Percentiles rank a stretch among this genome's conserved stretches.
phyloP scores from a whole-genome alignment of 2,888 invertebrate genomes.

The Sinodicranocentrus sp. region DNA sequence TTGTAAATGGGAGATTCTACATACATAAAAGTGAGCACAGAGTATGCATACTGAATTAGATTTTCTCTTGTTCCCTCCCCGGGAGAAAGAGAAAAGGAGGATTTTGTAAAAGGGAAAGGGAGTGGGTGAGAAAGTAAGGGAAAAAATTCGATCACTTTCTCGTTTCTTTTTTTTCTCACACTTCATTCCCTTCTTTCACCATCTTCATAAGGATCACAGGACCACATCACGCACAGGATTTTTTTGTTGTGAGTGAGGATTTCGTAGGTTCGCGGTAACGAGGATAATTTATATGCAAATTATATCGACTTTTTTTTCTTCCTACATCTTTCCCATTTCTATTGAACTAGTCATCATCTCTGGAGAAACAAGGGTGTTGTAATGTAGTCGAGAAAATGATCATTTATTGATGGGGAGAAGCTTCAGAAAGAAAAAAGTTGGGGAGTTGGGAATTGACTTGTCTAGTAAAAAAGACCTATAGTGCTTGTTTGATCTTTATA shows the following conservation, averaged over 20 bases:
- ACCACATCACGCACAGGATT: slow-evolving; percentile 19
- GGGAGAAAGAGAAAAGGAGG: slow-evolving; percentile 28
- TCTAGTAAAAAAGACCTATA: too few species aligned
- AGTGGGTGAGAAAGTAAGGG: slow-evolving; percentile 44
- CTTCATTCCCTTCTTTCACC: slow-evolving; percentile 26
- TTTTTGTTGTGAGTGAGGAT: slow-evolving; percentile 40
- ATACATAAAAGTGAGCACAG: slow-evolving; percentile 1
- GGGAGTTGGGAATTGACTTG: too few species aligned
- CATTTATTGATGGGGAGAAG: too few species aligned
- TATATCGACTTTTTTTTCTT: slow-evolving; percentile 53
- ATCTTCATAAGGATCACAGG: background rate
- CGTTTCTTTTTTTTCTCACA: slow-evolving; percentile 11
- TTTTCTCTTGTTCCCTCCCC: slow-evolving; percentile 39
- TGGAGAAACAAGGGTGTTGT: too few species aligned
- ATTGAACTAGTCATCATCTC: too few species aligned
- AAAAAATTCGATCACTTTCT: slow-evolving; percentile 43
- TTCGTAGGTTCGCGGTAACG: slow-evolving; percentile 39
- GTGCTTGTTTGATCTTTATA: slow-evolving; percentile 7
- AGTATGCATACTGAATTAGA: slow-evolving; percentile 63
- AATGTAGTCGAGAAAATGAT: too few species aligned
- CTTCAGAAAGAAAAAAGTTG: too few species aligned
- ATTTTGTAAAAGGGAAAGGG: slow-evolving; percentile 37
- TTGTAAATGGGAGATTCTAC: background rate
- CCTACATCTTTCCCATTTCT: background rate
- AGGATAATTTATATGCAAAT: slow-evolving; percentile 67